Evolutionary conservation across 2,113 vertebrate genomes (phyloP), one percentile per base, ranked within the genome.

Genomic region (Neogale vison): DNA sequence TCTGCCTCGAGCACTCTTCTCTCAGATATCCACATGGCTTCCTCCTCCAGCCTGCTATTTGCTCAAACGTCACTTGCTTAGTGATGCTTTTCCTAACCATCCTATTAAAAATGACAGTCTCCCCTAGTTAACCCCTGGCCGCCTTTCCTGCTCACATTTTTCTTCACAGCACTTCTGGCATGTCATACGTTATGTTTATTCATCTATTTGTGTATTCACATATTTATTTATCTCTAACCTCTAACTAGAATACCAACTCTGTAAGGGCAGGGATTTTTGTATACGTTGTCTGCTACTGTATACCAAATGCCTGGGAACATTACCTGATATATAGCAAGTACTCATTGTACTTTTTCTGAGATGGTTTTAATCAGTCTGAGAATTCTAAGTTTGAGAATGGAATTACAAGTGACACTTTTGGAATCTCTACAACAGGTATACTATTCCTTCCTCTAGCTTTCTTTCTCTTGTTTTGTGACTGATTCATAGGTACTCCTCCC

Each of bases 391-490:
- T 71, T 50, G 4, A 45, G 18, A 21, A 39, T 52, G 23, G 72
- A 83, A 83, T 90, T 55, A 82, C 1, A 89, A 57, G 47, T n/a
- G 61, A 69, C 2, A 0, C 36, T 61, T 90, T 55, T 29, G 47
- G 31, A 81, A 79, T 71, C 17, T 72, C 34, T 72, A 4, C 10
- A 74, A 23, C 1, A 65, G 39, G 18, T 77, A 72, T 74, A n/a
- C 18, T 59, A 1, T 65, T 76, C 10, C 26, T 93, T 92, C 15
- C 63, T 79, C 4, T 85, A 57, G 26, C 23, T 90, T 96, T 76
- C 50, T 89, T 96, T 80, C 50, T 89, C 55, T 59, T 76, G 72
- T 9, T 85, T 89, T 89, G 36, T 80, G 77, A 61, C 10, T 77
- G 26, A 85, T 85, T 57, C 52, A 45, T 24, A 86, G 11, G 13